Base-by-base conservation (phyloP, 1,140 invertebrate genomes). In the Teleopsis dalmanni region DNA sequence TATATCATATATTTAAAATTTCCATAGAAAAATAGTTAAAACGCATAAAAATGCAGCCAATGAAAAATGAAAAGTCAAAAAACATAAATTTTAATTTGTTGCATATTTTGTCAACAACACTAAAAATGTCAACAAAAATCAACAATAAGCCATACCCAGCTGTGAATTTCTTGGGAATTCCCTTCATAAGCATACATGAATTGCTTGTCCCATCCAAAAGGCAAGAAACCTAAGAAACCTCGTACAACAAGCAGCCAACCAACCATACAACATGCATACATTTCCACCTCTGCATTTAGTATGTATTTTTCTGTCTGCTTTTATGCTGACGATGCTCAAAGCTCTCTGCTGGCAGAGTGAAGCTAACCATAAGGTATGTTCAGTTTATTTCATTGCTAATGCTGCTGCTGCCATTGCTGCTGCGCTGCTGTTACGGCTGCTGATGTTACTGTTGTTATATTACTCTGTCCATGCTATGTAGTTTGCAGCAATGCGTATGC, bases 131-230 rank as follows among this genome's bases (percentile, higher is more conserved):
- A 67, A 65, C 62, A 55, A 57, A 56, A 60, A 57, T 57, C 58
- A 59, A 63, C 60, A 61, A 59, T n/a, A n/a, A 61, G 54, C 57
- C 51, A 52, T 52, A 40, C 67, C 64, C 64, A 67, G 64, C 64
- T 67, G 64, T 67, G 64, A 67, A 66, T 67, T 67, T 67, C 64
- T 67, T 59, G 64, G 64, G 64, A 67, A 67, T 66, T 67, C 64
- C 64, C 64, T n/a, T 64, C 56, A 43, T 52, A 48, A 52, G 44
- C 44, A 46, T 46, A 46, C 33, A 9, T 14, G 44, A 27, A 35
- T 27, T 31, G 29, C 27, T 13, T 5, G 18, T 3, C 18, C 38
- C 14, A 18, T 11, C 25, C 21, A 13, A 13, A 21, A 35, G 38
- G 25, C 37, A 19, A 11, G 8, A 16, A 1, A 18, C 4, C 9